Evolutionary conservation across 2,888 invertebrate genomes (phyloP).

Genomic region (Bombyx huttoni): DNA sequence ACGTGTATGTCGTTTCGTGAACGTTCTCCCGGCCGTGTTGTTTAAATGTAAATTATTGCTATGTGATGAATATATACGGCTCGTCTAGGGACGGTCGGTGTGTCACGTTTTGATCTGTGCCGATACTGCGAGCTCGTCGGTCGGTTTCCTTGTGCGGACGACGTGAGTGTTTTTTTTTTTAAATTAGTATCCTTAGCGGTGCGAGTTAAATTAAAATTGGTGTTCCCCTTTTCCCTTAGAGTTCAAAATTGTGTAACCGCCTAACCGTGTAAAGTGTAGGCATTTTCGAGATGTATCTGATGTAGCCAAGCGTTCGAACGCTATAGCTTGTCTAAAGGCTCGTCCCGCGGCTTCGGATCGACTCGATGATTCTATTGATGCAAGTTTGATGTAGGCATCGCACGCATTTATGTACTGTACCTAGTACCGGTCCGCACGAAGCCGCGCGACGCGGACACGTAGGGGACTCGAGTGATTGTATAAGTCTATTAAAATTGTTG

Average conservation of each 20-base stretch:
- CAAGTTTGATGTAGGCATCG: background rate
- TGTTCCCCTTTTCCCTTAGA: conserved; percentile 4
- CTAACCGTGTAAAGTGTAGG: conserved; percentile 32
- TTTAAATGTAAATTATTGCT: conserved; percentile 60
- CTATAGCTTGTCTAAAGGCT: conserved; percentile 48
- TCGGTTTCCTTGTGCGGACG: no score
- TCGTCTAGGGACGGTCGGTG: no score
- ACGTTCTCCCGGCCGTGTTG: conserved; percentile 53
- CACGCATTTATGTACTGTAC: background rate
- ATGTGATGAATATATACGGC: conserved; percentile 21
- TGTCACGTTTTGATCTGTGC: no score
- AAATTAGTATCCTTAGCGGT: conserved; percentile 11
- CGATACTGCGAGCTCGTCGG: no score
- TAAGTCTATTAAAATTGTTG: conserved; percentile 62
- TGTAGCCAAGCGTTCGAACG: conserved; percentile 60
- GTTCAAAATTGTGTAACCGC: background rate
- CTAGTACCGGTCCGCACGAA: background rate
- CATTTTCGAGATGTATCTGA: conserved; percentile 51
- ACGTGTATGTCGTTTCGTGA: conserved; percentile 49
- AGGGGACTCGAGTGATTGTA: conserved; percentile 67
- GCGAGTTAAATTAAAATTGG: background rate
- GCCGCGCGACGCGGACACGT: conserved; percentile 27
- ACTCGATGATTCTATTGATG: background rate
- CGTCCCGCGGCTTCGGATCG: conserved; percentile 31
- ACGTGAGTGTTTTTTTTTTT: conserved; percentile 6